A percentile compares a stretch with the other conserved stretches of the same genome.
phyloP scores from a whole-genome alignment of 2,113 vertebrate genomes.

The Zosterops pallidus region DNA sequence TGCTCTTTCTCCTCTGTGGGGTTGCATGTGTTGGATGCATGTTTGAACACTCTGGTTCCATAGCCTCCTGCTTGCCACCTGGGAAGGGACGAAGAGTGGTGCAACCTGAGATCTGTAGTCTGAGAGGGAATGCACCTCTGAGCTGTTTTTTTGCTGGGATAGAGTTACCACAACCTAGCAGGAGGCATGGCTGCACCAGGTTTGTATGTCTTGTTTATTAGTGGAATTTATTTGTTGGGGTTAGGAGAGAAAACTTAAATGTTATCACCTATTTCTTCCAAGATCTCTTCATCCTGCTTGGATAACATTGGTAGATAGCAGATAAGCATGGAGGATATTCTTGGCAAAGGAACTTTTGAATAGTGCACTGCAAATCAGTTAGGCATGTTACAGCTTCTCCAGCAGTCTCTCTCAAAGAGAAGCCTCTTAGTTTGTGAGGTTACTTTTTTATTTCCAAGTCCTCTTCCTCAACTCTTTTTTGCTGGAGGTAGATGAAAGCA shows the following conservation, averaged over 20 bases:
- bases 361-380: accelerated
- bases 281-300: background rate
- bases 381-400: background rate
- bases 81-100: background rate
- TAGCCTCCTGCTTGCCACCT: background rate
- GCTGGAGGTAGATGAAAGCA: background rate
- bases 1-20: background rate
- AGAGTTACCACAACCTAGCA: background rate
- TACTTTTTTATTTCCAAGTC: background rate
- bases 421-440: background rate
- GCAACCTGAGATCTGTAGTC: background rate
- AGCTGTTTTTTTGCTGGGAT: background rate
- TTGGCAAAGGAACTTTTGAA: background rate
- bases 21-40: background rate
- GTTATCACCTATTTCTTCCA: background rate
- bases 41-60: accelerated
- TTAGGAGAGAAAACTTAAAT: background rate
- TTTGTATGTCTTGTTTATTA: background rate
- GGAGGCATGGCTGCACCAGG: background rate
- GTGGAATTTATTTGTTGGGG: background rate
- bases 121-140: background rate
- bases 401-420: background rate
- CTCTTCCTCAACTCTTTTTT: background rate
- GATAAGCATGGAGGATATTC: background rate
- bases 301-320: background rate